Evolutionary conservation across 2,797 vertebrate species (phyloP), one percentile per base, ranked within the genome.

Genomic region (Peromyscus nudipes): DNA sequence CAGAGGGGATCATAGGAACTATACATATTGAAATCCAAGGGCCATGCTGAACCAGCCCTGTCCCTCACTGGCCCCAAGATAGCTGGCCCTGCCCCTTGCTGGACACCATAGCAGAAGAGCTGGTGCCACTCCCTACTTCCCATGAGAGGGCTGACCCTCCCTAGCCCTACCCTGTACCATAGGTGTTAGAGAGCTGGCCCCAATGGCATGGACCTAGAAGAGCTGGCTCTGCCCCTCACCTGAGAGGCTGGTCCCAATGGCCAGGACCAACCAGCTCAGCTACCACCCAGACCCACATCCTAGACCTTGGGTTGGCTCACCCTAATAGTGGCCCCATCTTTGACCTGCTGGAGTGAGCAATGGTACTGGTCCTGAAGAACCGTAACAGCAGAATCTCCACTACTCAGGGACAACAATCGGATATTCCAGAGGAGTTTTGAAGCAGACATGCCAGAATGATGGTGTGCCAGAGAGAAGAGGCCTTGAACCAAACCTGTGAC

Each of bases 11-110:
- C n/a, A 37, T 73, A 73, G 19, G 19, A 40, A 73, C 17, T 10
- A 11, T 40, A 8, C 9, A 11, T 23, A 21, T 23, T 73, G 19
- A 73, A 73, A 73, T 10, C 37, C 69, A 73, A 37, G n/a, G 37
- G 19, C 4, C 21, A 23, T 37, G n/a, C 69, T 40, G 69, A 73
- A 10, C 69, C 19, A 73, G 19, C 0, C n/a, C 19, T 23, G 9
- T 73, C 19, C 9, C 69, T 37, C n/a, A 40, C 19, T 71, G 17
- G 67, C 6, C 9, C 69, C 9, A 23, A 6, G 9, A 73, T 37
- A 21, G 3, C 21, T 37, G 69, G n/a, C 0, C n/a, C 21, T 37
- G n/a, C 4, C 0, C 4, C n/a, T 40, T 37, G 19, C 4, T 73
- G 19, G 69, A 21, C 19, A 37, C 21, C n/a, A 40, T 10, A 37